Evolutionary conservation across 1,140 invertebrate species (phyloP), one percentile per base, ranked within the genome.

Genomic region (Leptonema lineaticorne): DNA sequence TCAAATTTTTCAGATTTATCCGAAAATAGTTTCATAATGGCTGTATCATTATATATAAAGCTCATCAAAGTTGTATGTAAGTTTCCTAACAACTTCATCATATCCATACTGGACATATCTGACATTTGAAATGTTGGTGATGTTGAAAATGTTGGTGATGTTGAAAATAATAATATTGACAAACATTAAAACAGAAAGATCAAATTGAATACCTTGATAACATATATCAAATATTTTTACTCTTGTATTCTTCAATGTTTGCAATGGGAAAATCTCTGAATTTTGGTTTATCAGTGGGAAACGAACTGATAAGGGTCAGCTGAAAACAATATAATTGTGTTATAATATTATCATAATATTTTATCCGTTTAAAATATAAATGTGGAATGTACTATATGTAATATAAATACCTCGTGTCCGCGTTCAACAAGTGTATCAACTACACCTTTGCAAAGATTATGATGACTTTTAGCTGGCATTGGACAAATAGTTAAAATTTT

Each of bases 1-100:
- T 70, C 69, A 22, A 67, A 70, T n/a, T 50, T 63, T 45, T 70
- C 69, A 11, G 56, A 11, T 29, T 67, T 56, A n/a, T 67, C 59
- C 4, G 46, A 14, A 1, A 67, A 20, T 4, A 70, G 18, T 22
- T 57, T 67, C 0, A 18, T 30, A 7, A 70, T n/a, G 18, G 14
- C 27, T 0, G 16, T 27, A 50, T 64, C 22, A 2, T 29, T 28
- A 33, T 50, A 64, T 18, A 64, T 30, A 2, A 20, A 16, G 16
- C 24, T 28, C 3, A 24, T 9, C 11, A 50, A 7, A 30, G 9
- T 1, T 14, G 27, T 14, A 8, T 29, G 24, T 26, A 22, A 48
- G 11, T 16, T 8, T 1, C 11, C 30, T 14, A 64, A 20, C 9
- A 27, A 29, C 18, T 50, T 48, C 1, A 64, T 2, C 4, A 7